Base-by-base conservation (phyloP, 2,113 vertebrate species). In the Colaptes auratus region DNA sequence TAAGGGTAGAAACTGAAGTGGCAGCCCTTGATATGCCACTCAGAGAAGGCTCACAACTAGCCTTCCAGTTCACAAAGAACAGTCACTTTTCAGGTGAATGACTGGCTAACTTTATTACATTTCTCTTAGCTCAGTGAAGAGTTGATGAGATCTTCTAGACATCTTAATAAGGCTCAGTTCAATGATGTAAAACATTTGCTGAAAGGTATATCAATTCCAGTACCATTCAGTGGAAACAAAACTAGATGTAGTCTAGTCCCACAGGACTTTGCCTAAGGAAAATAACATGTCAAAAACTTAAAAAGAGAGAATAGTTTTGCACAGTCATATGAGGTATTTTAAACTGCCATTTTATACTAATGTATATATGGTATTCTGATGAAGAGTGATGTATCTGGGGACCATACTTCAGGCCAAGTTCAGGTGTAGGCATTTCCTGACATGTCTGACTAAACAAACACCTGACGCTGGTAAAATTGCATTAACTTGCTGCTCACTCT, bases 141-240 rank as follows among this genome's bases (percentile, higher is more conserved):
- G 66, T 84, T 84, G 74, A 86, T 82, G 59, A 90, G 77, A 55
- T 84, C 48, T 86, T 74, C 81, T 84, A 76, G 90, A 90, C 63
- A 70, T 79, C 86, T 93, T 94, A 90, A 82, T 89, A 88, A 89
- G 77, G 66, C 52, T 33, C 74, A 89, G 83, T 61, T 94, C 90
- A 95, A 63, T 92, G 89, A 82, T 85, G 81, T 86, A 95, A 89
- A 95, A 87, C 70, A 46, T 92, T 89, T 89, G 81, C 74, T 95
- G 94, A 94, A 93, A 89, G 71, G 55, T 94, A 31, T 59, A 69
- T 96, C 74, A 79, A 66, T 95, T 92, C 63, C 55, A 53, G 66
- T 65, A 27, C 30, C 82, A 61, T 79, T 90, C 48, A 89, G 48
- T 21, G 84, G 80, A 86, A 92, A 78, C 5, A 77, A 72, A 90